phyloP scores from a whole-genome alignment of 1,140 invertebrate species.

The Saccostrea glomerata region DNA sequence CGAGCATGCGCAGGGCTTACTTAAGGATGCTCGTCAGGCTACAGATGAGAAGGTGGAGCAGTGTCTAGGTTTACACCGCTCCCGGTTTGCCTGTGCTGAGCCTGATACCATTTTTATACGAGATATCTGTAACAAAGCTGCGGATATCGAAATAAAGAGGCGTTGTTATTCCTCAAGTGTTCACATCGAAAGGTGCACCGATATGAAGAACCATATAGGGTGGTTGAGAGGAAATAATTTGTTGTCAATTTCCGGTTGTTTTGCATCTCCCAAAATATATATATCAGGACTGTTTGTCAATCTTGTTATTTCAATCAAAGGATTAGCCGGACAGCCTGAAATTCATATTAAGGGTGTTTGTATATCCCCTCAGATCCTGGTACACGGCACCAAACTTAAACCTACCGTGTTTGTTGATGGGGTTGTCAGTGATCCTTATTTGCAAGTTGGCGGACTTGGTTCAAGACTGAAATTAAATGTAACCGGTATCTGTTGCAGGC shows the following conservation, averaged over 20 bases:
- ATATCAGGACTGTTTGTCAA: conserved; percentile 15
- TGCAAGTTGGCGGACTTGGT: background rate
- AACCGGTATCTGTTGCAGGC: conserved; percentile 3
- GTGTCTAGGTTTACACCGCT: background rate
- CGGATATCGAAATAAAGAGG: background rate
- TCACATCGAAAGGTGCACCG: conserved; percentile 1
- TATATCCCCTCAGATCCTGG: conserved; percentile 1
- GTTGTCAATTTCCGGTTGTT: background rate
- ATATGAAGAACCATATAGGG: background rate
- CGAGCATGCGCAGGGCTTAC: background rate
- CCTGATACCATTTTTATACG: background rate
- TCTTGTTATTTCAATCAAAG: background rate
- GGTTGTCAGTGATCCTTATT: background rate
- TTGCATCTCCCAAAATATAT: conserved; percentile 7
- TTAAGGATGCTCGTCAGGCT: background rate
- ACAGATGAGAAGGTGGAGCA: background rate
- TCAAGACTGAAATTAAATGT: background rate
- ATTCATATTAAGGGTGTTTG: conserved; percentile 6
- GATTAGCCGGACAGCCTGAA: background rate
- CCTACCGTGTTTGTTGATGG: conserved; percentile 10
- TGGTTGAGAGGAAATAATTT: background rate
- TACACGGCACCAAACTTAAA: conserved; percentile 29
- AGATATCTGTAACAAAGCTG: background rate
- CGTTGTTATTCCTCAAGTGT: background rate
- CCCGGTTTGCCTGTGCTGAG: background rate